A percentile compares a stretch with the other conserved stretches of the same genome.
These are phyloP conservation scores for Neria commutata DNA, from an alignment of 2,888 invertebrate genomes.

Conservation along the genomic window DNA sequence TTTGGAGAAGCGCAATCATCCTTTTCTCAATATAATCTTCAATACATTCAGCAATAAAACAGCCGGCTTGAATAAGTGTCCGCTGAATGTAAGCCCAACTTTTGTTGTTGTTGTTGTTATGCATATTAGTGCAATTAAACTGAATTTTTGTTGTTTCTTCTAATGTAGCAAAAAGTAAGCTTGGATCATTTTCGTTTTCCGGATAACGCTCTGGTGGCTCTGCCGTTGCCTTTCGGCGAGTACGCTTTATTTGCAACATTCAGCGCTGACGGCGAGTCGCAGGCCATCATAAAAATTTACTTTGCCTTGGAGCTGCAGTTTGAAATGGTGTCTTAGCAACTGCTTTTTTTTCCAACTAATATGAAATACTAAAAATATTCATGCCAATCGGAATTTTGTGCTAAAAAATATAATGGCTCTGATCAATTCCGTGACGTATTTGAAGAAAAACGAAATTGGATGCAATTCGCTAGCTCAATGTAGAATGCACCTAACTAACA, in stretches of 20 bases:
- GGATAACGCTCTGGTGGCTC: conserved; percentile 31
- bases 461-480: too few relatives aligned
- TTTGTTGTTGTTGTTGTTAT: too few relatives aligned
- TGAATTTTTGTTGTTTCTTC: too few relatives aligned
- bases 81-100: conserved; percentile 33
- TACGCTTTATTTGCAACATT: conserved; percentile 43
- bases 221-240: conserved; percentile 42
- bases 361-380: neutral
- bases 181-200: conserved; percentile 43
- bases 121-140: too few relatives aligned
- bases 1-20: conserved; percentile 47
- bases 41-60: conserved; percentile 35
- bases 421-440: neutral
- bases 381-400: neutral
- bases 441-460: too few relatives aligned
- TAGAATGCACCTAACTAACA: too few relatives aligned
- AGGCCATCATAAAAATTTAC: conserved; percentile 34
- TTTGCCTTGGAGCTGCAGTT: conserved; percentile 37
- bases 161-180: conserved; percentile 25
- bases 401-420: neutral
- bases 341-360: neutral
- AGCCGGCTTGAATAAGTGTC: conserved; percentile 38
- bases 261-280: conserved; percentile 27
- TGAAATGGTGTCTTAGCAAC: conserved; percentile 6
- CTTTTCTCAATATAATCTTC: conserved; percentile 43